Evolutionary conservation across 2,113 vertebrate species (phyloP), one percentile per base, ranked within the genome.

Genomic region (Motacilla tschutschensis): DNA sequence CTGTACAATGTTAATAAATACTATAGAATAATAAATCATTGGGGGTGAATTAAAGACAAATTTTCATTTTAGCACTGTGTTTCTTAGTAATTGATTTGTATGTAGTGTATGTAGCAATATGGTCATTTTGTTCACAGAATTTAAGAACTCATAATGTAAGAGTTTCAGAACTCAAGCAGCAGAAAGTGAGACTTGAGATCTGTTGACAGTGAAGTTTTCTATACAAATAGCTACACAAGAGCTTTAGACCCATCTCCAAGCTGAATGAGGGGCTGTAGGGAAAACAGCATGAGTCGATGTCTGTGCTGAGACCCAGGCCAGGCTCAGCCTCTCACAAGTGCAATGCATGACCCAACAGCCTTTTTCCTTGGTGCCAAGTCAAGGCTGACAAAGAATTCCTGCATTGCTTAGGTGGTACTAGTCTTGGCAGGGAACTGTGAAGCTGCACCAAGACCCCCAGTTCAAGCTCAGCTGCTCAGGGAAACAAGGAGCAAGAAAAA

Each of bases 211-310:
- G 41, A 69, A 29, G 22, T 83, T 63, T 71, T 74, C 58, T 4
- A 1, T 53, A 59, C 44, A 67, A 66, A 21, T 3, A 78, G 21
- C n/a, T 75, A 86, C n/a, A 48, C 4, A 21, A 38, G 24, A 69
- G 12, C 17, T 65, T 83, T 64, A 64, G 82, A 81, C 2, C 12
- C 0, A 3, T 67, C 67, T 69, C 24, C 16, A 44, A 43, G 19
- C 33, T 47, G 71, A 67, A 71, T 6, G 8, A 11, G 29, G 31
- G n/a, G 13, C 54, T 38, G 8, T 18, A 20, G 25, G 40, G 46
- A 60, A 64, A 76, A 46, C 43, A 72, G 48, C 0, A 1, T 2
- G 12, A 79, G 11, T 25, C 0, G 0, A 21, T 10, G 9, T n/a
- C 36, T 22, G 16, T 17, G 12, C n/a, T 0, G 6, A 67, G 57